Percentiles rank a stretch among this genome's conserved stretches.
Conservation (phyloP, 2,797 vertebrate species). For the Lepus townsendii region DNA sequence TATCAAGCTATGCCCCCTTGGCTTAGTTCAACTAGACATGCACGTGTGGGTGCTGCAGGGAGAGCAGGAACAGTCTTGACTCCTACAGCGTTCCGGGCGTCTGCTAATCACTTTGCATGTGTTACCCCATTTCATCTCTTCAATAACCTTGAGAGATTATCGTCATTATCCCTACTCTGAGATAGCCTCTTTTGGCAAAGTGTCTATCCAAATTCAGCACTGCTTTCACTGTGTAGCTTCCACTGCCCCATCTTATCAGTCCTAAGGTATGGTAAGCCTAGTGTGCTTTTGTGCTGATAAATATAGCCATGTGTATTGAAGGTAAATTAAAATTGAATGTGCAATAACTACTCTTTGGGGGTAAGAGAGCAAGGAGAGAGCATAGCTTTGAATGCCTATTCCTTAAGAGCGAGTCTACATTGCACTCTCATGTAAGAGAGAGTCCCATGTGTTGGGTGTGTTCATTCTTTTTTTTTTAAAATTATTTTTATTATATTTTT, state of each 20-base stretch:
- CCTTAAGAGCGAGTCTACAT: background rate
- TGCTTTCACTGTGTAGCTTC: background rate
- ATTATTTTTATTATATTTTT: no score
- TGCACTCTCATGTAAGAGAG: background rate
- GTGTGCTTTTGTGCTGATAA: background rate
- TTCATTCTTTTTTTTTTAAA: background rate
- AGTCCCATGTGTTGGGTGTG: background rate
- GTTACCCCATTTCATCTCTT: constrained; percentile 64
- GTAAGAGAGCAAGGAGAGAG: background rate
- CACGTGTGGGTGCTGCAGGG: background rate
- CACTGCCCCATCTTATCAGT: background rate
- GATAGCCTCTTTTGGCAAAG: background rate
- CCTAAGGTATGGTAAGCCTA: background rate
- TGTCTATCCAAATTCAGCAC: background rate
- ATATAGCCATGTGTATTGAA: background rate
- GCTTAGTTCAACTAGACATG: background rate
- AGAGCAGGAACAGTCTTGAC: background rate
- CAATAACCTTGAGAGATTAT: constrained; percentile 33
- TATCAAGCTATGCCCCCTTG: background rate
- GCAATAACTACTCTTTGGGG: background rate
- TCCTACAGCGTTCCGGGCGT: background rate
- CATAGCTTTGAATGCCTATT: background rate
- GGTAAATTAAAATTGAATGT: background rate
- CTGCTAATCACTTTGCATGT: background rate
- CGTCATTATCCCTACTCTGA: background rate